These are phyloP conservation scores for Phania funesta DNA, from an alignment of 2,888 invertebrate genomes.

Conservation along the genomic window DNA sequence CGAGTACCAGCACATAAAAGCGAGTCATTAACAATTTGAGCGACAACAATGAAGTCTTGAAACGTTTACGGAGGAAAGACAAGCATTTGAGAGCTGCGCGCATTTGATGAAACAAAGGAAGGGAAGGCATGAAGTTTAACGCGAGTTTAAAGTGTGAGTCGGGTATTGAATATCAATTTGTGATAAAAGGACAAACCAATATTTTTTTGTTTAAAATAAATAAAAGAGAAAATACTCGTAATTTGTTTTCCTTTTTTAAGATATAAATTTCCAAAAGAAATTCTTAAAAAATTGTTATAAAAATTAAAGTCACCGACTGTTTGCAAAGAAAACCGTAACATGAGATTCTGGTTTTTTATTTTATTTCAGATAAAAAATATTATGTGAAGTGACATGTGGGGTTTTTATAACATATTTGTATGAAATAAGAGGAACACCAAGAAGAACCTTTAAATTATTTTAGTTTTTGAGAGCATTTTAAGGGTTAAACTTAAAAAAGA, in stretches of 20 bases:
- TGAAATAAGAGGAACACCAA: no score
- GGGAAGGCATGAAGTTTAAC: slow-evolving; percentile 63
- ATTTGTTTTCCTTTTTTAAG: slow-evolving; percentile 36
- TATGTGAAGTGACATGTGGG: background rate
- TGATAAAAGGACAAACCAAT: slow-evolving; percentile 16
- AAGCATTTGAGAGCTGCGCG: background rate
- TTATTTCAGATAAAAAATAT: background rate
- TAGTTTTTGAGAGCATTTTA: no score
- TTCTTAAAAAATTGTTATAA: background rate
- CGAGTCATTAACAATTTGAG: no score
- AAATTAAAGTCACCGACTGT: slow-evolving; percentile 5
- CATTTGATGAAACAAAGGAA: slow-evolving; percentile 46
- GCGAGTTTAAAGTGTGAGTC: slow-evolving; percentile 65
- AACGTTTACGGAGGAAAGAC: slow-evolving; percentile 40
- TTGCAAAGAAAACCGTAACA: background rate
- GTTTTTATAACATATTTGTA: background rate
- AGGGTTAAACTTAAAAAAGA: no score
- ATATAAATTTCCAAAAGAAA: slow-evolving; percentile 5
- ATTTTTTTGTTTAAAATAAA: slow-evolving; percentile 4
- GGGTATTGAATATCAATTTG: slow-evolving; percentile 54
- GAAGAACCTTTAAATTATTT: no score
- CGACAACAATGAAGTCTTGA: slow-evolving; percentile 37
- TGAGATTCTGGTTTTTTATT: slow-evolving; percentile 18
- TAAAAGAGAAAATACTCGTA: background rate
- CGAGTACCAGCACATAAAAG: slow-evolving; percentile 7